These are phyloP conservation scores for Drosophila grimshawi DNA, from an alignment of 1,140 invertebrate genomes.

Conservation along the genomic window DNA sequence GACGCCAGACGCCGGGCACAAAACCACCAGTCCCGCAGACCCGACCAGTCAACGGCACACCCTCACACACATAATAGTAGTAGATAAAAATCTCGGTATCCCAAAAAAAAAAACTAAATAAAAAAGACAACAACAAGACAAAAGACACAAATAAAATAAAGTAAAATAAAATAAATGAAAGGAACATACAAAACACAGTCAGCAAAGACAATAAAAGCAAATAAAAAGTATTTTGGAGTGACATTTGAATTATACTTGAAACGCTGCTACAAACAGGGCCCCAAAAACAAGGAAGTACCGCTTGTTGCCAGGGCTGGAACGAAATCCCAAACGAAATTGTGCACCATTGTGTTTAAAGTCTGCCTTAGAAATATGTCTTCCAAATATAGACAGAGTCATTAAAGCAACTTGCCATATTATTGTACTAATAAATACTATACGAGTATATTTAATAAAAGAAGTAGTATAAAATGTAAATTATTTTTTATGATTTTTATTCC, in stretches of 20 bases:
- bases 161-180: constrained; percentile 12
- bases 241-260: constrained; percentile 69
- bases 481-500: not conserved
- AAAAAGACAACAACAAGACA: constrained; percentile 22
- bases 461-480: too few relatives aligned
- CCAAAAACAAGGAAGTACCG: not conserved
- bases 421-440: too few relatives aligned
- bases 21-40: constrained; percentile 21
- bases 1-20: constrained; percentile 29
- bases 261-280: constrained; percentile 3
- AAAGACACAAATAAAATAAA: constrained; percentile 18
- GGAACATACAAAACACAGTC: constrained; percentile 14
- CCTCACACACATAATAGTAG: constrained; percentile 23
- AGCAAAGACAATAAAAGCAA: constrained; percentile 70
- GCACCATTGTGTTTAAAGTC: too few relatives aligned
- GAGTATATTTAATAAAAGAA: too few relatives aligned
- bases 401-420: too few relatives aligned
- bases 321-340: not conserved
- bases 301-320: constrained; percentile 1
- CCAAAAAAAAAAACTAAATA: constrained; percentile 14
- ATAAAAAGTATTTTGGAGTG: constrained; percentile 75
- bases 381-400: too few relatives aligned
- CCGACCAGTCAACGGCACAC: constrained; percentile 23
- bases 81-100: constrained; percentile 62
- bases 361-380: too few relatives aligned